Base-by-base conservation (phyloP, 1,140 invertebrate species). In the Drosophila ambigua region DNA sequence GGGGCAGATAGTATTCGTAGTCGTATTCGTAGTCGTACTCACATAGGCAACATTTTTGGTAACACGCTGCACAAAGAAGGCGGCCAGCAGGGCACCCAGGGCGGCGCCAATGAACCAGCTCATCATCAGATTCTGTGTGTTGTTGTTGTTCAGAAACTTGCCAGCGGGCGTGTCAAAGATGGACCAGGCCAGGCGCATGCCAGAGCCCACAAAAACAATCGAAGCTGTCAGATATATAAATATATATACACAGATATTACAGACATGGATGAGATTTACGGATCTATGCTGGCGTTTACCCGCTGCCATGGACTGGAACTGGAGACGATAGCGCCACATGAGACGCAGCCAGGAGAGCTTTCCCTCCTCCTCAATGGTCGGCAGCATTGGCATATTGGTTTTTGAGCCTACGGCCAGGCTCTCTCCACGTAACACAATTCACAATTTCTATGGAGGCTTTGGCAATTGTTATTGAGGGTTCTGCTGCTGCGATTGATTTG, bases 21-120 rank as follows among this genome's bases (percentile, higher is more conserved):
- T 0, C 26, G 16, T 8, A 35, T 11, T 35, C 31, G 31, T 3
- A 9, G 0, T 4, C 35, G 35, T 23, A 91, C 90, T 83, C 81
- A 91, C 90, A 73, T 87, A 90, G 52, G 90, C 82, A 55, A 91
- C 73, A 67, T 91, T 91, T 72, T 91, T 91, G 31, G 75, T 85
- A 51, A 90, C 79, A n/a, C 79, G 62, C 50, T 90, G 84, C 5
- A 91, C 90, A 52, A 87, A 90, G 5, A 68, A 45, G 2, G 76
- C 79, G 0, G 83, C 84, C 50, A 88, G 65, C 15, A 88, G 69
- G 35, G 79, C 83, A 0, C 83, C 83, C 7, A 88, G 1, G 0
- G 84, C 79, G 13, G 72, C 79, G 15, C 83, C 83, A 43, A 88
- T 79, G 35, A 88, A 88, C 84, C 84, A 89, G 41, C 84, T 89